A percentile compares a stretch with the other conserved stretches of the same genome.
phyloP scores from a whole-genome alignment of 2,888 invertebrate genomes.

The Ectemnius cavifrons region DNA sequence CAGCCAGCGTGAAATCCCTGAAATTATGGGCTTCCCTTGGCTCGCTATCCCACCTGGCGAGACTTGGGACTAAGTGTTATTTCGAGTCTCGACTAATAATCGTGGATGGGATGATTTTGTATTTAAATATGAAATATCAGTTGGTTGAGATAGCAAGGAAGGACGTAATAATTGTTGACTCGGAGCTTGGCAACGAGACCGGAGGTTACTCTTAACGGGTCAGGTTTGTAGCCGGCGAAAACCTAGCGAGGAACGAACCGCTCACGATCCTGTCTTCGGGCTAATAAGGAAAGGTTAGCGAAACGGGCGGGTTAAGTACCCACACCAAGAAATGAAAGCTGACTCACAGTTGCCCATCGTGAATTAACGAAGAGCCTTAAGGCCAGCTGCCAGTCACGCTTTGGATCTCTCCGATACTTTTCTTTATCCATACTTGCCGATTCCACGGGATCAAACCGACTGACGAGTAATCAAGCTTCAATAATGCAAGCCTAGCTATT shows the following conservation, averaged over 20 bases:
- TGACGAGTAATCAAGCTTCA: too few species aligned
- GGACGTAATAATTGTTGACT: too few species aligned
- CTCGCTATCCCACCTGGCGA: too few species aligned
- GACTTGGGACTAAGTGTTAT: too few species aligned
- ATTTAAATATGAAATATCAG: too few species aligned
- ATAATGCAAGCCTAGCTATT: too few species aligned
- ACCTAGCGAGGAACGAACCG: neutral
- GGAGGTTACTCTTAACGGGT: too few species aligned
- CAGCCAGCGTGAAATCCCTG: neutral
- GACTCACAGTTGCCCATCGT: slow-evolving; percentile 17
- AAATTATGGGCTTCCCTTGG: neutral
- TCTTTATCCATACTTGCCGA: neutral
- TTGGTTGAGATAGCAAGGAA: too few species aligned
- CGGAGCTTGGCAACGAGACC: too few species aligned
- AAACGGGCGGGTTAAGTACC: slow-evolving; percentile 8
- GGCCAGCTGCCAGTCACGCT: slow-evolving; percentile 25
- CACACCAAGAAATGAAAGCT: slow-evolving; percentile 11
- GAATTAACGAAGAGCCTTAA: slow-evolving; percentile 22
- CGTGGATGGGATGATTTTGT: too few species aligned
- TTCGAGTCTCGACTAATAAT: too few species aligned
- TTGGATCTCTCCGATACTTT: neutral
- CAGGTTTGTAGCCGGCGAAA: too few species aligned
- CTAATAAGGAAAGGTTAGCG: slow-evolving; percentile 18
- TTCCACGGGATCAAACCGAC: neutral
- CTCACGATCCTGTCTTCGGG: slow-evolving; percentile 8